A percentile compares a stretch with the other conserved stretches of the same genome.
Conservation (phyloP, 2,113 vertebrate genomes). For the Agapornis roseicollis region DNA sequence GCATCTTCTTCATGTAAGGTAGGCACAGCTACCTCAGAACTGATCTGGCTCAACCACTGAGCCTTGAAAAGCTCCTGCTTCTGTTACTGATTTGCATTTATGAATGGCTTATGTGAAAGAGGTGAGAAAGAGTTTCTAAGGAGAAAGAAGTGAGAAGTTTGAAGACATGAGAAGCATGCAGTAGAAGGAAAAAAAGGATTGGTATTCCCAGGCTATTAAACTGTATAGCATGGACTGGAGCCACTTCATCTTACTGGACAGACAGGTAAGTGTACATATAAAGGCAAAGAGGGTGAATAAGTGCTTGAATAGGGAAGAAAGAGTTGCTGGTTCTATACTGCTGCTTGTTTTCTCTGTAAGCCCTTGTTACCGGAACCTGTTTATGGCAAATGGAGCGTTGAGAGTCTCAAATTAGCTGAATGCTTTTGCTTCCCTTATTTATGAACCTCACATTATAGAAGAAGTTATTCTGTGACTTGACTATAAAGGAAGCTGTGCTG, state of each 20-base stretch:
- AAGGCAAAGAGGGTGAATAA: neutral
- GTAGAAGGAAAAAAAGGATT: neutral
- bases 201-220: neutral
- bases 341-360: neutral
- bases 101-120: neutral
- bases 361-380: neutral
- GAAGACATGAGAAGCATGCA: neutral
- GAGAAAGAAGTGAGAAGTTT: neutral
- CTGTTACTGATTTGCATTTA: neutral
- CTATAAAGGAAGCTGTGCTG: neutral
- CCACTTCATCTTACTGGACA: neutral
- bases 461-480: neutral
- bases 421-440: neutral
- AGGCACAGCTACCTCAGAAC: neutral
- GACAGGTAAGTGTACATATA: neutral
- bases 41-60: neutral
- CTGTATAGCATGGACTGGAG: neutral
- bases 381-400: neutral
- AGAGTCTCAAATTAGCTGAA: neutral
- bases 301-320: neutral
- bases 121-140: neutral
- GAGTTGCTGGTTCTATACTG: neutral
- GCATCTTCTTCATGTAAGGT: neutral
- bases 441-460: neutral
- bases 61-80: neutral